Evolutionary conservation across 2,113 vertebrate genomes (phyloP).

Genomic region (Alexandromys fortis): DNA sequence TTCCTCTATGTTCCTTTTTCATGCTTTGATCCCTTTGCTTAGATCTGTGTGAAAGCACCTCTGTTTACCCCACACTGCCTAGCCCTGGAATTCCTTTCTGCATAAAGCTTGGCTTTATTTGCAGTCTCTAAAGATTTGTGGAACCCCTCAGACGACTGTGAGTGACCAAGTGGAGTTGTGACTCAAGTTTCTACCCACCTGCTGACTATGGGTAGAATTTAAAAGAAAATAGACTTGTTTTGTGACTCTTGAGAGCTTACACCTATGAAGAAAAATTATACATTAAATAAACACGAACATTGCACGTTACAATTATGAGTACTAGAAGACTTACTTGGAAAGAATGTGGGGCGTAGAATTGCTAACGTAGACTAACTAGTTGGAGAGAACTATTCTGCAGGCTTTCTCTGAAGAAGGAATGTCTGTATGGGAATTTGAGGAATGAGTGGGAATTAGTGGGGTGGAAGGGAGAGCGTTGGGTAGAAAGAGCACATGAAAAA

Average conservation of each 20-base stretch:
- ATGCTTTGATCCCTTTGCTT: background rate
- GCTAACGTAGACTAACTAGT: background rate
- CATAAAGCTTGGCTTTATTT: background rate
- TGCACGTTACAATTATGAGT: background rate
- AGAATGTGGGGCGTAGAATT: background rate
- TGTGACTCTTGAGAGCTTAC: background rate
- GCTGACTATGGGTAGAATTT: slow-evolving; percentile 26
- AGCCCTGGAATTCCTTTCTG: background rate
- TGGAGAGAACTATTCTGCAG: background rate
- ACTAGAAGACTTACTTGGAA: background rate
- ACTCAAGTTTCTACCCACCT: background rate
- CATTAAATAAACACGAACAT: background rate
- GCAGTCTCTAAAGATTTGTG: background rate
- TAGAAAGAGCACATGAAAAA: background rate
- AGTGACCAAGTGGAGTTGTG: background rate
- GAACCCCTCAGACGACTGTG: background rate
- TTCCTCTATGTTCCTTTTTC: background rate
- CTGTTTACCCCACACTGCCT: background rate
- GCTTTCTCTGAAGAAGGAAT: background rate
- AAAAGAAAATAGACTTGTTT: background rate
- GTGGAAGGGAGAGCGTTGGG: background rate
- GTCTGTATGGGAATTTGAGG: background rate
- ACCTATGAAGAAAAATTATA: background rate
- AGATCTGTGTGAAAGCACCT: background rate
- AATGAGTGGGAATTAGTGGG: background rate